Evolutionary conservation across 1,140 invertebrate genomes (phyloP), one percentile per base, ranked within the genome.

Genomic region (Archivesica marissinica): DNA sequence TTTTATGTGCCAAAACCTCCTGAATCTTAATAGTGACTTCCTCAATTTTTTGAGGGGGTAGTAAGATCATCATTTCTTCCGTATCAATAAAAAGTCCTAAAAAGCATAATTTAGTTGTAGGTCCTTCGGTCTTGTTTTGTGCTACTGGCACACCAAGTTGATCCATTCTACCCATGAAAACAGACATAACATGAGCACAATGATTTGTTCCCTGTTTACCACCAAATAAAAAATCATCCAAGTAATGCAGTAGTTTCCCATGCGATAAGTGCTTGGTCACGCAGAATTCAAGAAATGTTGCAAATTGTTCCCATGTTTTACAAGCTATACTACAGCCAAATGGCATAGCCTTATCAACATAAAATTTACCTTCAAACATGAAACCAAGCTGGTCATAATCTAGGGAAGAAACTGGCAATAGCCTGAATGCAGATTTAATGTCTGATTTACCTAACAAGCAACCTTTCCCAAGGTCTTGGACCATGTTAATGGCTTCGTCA

Each of bases 361-460:
- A 59, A 39, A 35, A 59, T 23, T 30, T 33, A 30, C 35, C 56
- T 28, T 64, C n/a, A 33, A 9, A 44, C 77, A 13, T 44, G 30
- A 15, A 80, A 44, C 47, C 68, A 20, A 83, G 78, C 59, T 39
- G 33, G 0, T 78, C 80, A 68, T 66, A 80, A 68, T 68, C 61
- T 44, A 23, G 15, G 20, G 56, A 38, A 1, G 3, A 39, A 9
- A 78, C 52, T 56, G 47, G 50, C 23, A 78, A 59, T 0, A 56
- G 13, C 30, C 52, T 28, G 76, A 78, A 59, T 59, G 78, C 78
- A n/a, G 39, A 39, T 33, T 79, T 11, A 3, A 30, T 41, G 61
- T 83, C 41, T 25, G 17, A 3, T n/a, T 72, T 6, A 54, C 70
- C 25, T 33, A 72, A 41, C 17, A 20, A n/a, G 23, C 1, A 44